Evolutionary conservation across 2,113 vertebrate species (phyloP).

Genomic region (Coracopsis vasa): DNA sequence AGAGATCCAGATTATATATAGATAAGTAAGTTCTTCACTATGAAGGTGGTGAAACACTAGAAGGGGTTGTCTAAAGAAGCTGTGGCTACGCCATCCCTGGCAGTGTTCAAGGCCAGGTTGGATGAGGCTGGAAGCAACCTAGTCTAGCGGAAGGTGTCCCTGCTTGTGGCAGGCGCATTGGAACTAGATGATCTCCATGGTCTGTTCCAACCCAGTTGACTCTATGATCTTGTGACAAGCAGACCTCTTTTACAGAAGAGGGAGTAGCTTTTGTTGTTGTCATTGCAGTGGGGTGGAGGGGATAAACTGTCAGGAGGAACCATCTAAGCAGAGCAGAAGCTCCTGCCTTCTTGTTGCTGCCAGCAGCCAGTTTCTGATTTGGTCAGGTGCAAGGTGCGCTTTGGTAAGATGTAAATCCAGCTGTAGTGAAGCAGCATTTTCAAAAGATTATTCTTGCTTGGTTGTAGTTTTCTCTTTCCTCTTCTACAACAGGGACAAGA

Average conservation of each 20-base stretch:
- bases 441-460: not conserved
- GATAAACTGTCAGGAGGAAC: not conserved
- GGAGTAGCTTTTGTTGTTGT: not conserved
- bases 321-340: not conserved
- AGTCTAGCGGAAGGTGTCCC: not conserved
- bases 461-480: not conserved
- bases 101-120: not conserved
- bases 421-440: not conserved
- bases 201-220: not conserved
- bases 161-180: not conserved
- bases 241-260: not conserved
- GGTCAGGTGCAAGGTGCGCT: fast-evolving
- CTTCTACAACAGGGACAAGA: not conserved
- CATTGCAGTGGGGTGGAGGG: no score
- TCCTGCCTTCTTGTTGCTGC: not conserved
- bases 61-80: not conserved
- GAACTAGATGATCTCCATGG: not conserved
- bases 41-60: not conserved
- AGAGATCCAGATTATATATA: not conserved
- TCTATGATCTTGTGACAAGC: not conserved
- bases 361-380: not conserved
- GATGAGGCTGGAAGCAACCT: not conserved
- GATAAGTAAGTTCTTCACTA: not conserved
- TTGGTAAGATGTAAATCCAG: not conserved
- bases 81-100: not conserved